Base-by-base conservation (phyloP, 2,113 vertebrate species). In the Ranitomeya imitator region DNA sequence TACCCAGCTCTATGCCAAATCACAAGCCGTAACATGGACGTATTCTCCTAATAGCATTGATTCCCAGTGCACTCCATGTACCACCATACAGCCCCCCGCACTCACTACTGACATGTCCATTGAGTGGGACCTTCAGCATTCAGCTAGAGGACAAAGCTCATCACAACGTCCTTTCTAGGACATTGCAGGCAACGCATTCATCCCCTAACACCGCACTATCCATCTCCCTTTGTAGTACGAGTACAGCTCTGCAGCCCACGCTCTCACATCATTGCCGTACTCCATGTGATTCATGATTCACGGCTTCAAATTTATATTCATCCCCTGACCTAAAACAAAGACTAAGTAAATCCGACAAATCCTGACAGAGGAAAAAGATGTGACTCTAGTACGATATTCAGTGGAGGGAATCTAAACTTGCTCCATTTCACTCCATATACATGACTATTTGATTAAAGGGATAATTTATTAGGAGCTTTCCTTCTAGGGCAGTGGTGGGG, bases 221-320 rank as follows among this genome's bases (percentile, higher is more conserved):
- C 12, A 45, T 31, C 71, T 74, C 31, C n/a, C 71, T 37, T 19
- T n/a, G 31, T 15, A 4, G 7, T 18, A 15, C 5, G 71, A 79
- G 51, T 13, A 54, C 54, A 14, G 16, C 26, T 19, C 21, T 26
- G 52, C 21, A 57, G 54, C 54, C 4, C 54, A 23, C n/a, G 13
- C 76, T n/a, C 76, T 55, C 21, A 19, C n/a, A 79, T 79, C n/a
- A 57, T 8, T 59, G 77, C 23, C n/a, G 12, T 57, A 13, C 6
- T 26, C n/a, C 54, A 77, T 77, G 74, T 77, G 74, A 77, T 77
- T 19, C 74, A 79, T 79, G 76, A 79, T 51, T 79, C 77, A 79
- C 77, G 8, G 51, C 54, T 59, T 79, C 51, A 54, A 59, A 73
- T 55, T 59, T 23, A 59, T 79, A 79, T 59, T 14, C 54, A 57